Percentiles rank a stretch among this genome's conserved stretches.
Conservation (phyloP, 2,888 invertebrate genomes). For the Punctoribates punctum region DNA sequence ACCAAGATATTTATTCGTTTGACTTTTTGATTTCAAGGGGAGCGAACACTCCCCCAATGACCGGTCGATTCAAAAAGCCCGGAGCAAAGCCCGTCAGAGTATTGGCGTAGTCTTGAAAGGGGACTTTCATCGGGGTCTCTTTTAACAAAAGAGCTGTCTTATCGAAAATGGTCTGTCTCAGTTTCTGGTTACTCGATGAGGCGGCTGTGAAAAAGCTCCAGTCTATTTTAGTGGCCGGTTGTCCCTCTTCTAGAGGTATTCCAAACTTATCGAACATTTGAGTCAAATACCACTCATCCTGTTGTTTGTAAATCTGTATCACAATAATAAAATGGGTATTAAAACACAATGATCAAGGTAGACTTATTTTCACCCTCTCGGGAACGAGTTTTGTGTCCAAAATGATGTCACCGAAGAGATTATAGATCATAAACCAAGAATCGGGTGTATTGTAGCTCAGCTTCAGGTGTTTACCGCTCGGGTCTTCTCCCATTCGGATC, state of each 20-base stretch:
- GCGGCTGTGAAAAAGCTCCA: slow-evolving; percentile 1
- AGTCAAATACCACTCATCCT: slow-evolving; percentile 3
- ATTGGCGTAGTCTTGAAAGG: background rate
- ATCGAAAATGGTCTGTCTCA: background rate
- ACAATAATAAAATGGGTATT: no score
- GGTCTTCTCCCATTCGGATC: no score
- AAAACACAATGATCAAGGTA: no score
- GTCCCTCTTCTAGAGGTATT: background rate
- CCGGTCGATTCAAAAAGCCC: slow-evolving; percentile 33
- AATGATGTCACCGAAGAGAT: background rate
- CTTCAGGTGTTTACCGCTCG: background rate
- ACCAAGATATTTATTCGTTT: no score
- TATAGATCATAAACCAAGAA: slow-evolving; percentile 20
- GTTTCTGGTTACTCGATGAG: background rate
- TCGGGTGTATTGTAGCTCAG: background rate
- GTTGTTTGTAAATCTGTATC: background rate
- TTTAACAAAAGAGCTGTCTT: background rate
- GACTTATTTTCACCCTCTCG: background rate
- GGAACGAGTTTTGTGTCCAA: slow-evolving; percentile 11
- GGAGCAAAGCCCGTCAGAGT: background rate
- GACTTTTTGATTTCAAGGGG: no score
- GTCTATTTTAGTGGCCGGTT: background rate
- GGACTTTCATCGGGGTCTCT: background rate
- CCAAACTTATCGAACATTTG: background rate
- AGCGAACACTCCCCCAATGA: background rate